Base-by-base conservation (phyloP, 1,140 invertebrate genomes). In the Magallana angulata region DNA sequence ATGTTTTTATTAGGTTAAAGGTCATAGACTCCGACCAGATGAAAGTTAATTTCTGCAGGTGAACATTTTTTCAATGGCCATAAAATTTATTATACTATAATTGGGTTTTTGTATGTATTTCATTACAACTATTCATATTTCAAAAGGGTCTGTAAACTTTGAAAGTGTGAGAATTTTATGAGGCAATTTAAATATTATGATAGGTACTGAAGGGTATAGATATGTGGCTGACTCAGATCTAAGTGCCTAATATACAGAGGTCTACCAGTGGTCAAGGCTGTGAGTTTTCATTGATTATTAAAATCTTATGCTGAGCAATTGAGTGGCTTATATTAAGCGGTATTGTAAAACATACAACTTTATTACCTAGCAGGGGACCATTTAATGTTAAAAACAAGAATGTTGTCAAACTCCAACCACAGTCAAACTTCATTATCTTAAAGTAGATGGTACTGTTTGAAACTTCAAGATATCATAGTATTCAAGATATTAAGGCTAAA, bases 71-170 rank as follows among this genome's bases (percentile, higher is more conserved):
- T 30, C 18, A 30, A 36, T 24, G 68, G 68, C 18, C 68, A 36
- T 76, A 8, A 76, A 76, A 76, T 76, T 76, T 76, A 76, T 30
- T 76, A 30, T 76, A 76, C 68, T 76, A 24, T 76, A 76, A 76
- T 76, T 76, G 68, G 68, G 68, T 76, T 76, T 76, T 76, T 76
- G 68, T 76, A 76, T 76, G 68, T 76, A 76, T 76, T 76, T 76
- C 68, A 76, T 76, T 76, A 76, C 68, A 76, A 76, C 68, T 76
- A 76, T 76, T 76, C 68, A 76, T 76, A 76, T 76, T 76, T 76
- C 68, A 76, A 76, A 76, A 30, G 68, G 24, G 24, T 76, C 68
- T 76, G 68, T 76, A 76, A 76, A 76, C 68, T 76, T 76, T 76
- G 68, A 76, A 76, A 76, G 11, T 76, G 68, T 30, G 68, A 76